phyloP scores from a whole-genome alignment of 2,888 invertebrate species.

The Ganaspis brasiliensis region DNA sequence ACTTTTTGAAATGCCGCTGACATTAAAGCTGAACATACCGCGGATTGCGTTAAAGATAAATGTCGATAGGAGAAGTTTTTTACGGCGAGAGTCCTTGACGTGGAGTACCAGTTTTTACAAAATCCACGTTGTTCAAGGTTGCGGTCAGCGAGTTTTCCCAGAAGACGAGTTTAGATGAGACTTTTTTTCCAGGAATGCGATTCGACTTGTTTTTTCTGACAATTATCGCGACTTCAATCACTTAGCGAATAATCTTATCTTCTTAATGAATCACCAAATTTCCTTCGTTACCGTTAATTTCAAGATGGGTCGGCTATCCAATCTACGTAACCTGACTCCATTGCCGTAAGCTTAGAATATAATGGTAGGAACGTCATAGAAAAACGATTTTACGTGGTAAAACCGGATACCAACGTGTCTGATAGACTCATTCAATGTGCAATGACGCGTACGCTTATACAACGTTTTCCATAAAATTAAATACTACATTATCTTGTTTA shows the following conservation, averaged over 20 bases:
- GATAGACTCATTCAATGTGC: slow-evolving; percentile 62
- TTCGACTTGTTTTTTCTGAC: not conserved
- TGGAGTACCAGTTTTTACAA: slow-evolving; percentile 21
- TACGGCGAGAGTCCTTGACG: slow-evolving; percentile 14
- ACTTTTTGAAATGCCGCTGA: slow-evolving; percentile 36
- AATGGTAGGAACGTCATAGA: slow-evolving; percentile 54
- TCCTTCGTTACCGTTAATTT: slow-evolving; percentile 35
- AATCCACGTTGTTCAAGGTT: slow-evolving; percentile 30
- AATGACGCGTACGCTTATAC: slow-evolving; percentile 52
- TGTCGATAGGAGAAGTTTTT: not conserved
- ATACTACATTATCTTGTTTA: slow-evolving; percentile 23
- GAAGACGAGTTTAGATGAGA: slow-evolving; percentile 24
- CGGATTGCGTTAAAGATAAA: slow-evolving; percentile 32
- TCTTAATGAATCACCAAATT: slow-evolving; percentile 42
- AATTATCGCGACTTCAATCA: slow-evolving; percentile 3
- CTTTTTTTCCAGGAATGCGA: not conserved
- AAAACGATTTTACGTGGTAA: slow-evolving; percentile 62
- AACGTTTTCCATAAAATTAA: slow-evolving; percentile 14
- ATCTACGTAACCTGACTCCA: slow-evolving; percentile 73
- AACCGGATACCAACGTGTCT: slow-evolving; percentile 60
- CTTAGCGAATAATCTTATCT: not conserved
- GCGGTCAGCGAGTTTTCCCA: slow-evolving; percentile 10
- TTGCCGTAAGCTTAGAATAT: slow-evolving; percentile 62
- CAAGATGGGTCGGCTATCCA: slow-evolving; percentile 57
- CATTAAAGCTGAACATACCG: slow-evolving; percentile 19